Evolutionary conservation across 1,140 invertebrate species (phyloP).

Genomic region (Neodiprion virginianus): DNA sequence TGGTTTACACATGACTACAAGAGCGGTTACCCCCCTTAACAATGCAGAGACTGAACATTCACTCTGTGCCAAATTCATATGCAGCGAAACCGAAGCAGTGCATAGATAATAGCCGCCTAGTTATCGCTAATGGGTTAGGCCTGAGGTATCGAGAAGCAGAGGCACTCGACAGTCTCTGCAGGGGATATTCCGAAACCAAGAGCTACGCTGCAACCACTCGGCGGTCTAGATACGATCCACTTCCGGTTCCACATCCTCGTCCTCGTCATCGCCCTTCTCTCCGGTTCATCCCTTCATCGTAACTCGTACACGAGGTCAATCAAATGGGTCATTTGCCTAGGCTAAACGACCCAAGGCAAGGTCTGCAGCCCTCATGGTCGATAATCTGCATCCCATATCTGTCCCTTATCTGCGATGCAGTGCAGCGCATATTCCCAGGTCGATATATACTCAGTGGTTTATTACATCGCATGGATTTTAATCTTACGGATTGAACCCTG

Average conservation of each 20-base stretch:
- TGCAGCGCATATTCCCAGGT: too few relatives aligned
- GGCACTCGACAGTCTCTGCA: not conserved
- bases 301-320: not conserved
- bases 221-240: not conserved
- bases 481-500: too few relatives aligned
- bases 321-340: not conserved
- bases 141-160: not conserved
- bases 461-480: too few relatives aligned
- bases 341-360: not conserved
- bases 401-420: too few relatives aligned
- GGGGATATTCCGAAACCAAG: not conserved
- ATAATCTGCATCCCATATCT: too few relatives aligned
- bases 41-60: too few relatives aligned
- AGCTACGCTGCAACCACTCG: not conserved
- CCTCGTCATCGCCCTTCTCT: not conserved
- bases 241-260: not conserved
- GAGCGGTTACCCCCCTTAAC: too few relatives aligned
- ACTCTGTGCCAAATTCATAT: too few relatives aligned
- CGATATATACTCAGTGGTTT: too few relatives aligned
- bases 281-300: not conserved
- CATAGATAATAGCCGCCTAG: not conserved
- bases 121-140: slow-evolving; percentile 1
- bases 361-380: not conserved
- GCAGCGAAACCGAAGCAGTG: too few relatives aligned
- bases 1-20: too few relatives aligned